Evolutionary conservation across 2,113 vertebrate genomes (phyloP).

Genomic region (Choloepus hoffmanni): DNA sequence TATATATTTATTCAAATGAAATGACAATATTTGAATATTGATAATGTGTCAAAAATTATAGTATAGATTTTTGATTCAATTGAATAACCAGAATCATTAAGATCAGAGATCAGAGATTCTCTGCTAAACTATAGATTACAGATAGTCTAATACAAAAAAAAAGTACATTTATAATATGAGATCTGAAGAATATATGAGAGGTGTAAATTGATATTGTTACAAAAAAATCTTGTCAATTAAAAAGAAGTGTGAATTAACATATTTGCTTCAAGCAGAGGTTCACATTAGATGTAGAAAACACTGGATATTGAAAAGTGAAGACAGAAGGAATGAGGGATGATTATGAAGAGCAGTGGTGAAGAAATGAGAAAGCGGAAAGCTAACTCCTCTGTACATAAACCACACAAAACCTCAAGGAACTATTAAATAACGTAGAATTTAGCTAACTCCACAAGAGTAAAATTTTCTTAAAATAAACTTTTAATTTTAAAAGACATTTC

Average conservation of each 20-base stretch:
- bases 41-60: not conserved
- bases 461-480: conserved; percentile 65
- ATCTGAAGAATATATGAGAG: conserved; percentile 73
- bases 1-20: not conserved
- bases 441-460: not conserved
- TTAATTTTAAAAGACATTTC: conserved; percentile 40
- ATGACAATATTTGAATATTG: not conserved
- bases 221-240: conserved; percentile 79
- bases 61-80: not conserved
- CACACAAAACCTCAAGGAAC: not conserved
- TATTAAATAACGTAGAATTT: not conserved
- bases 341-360: conserved; percentile 54
- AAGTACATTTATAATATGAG: conserved; percentile 76
- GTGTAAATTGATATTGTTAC: conserved; percentile 57
- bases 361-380: not conserved
- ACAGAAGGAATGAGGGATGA: conserved; percentile 2
- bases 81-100: not conserved
- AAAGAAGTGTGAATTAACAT: conserved; percentile 76
- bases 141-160: conserved; percentile 60
- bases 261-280: conserved; percentile 67
- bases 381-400: not conserved
- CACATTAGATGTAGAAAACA: conserved; percentile 68
- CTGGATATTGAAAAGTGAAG: conserved; percentile 58
- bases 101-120: not conserved
- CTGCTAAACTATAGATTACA: conserved; percentile 37